Conservation (phyloP, 2,797 vertebrate species). For the Mareca penelope region DNA sequence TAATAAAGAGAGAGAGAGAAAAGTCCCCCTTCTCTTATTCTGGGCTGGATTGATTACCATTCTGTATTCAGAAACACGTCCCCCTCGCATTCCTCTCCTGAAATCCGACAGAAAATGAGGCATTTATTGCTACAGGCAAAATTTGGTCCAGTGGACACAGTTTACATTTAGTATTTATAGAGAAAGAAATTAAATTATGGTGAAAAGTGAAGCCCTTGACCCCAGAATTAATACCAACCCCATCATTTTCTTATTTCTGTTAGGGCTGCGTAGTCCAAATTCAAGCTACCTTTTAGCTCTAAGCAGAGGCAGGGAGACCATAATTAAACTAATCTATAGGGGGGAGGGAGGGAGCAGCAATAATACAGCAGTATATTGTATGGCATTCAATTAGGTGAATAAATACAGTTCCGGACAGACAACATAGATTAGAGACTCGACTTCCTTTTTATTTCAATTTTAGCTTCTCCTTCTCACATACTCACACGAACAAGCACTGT, state of each 20-base stretch:
- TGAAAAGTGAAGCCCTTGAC: slow-evolving; percentile 83
- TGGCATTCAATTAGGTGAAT: slow-evolving; percentile 58
- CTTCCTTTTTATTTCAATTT: slow-evolving; percentile 62
- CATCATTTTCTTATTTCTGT: slow-evolving; percentile 66
- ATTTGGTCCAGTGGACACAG: slow-evolving; percentile 87
- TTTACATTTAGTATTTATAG: slow-evolving; percentile 96
- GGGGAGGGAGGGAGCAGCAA: slow-evolving; percentile 47
- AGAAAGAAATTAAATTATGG: slow-evolving; percentile 86
- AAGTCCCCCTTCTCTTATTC: slow-evolving; percentile 84
- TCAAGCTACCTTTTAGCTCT: slow-evolving; percentile 59
- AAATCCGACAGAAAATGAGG: slow-evolving; percentile 88
- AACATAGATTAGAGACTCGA: slow-evolving; percentile 44
- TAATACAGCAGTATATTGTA: slow-evolving; percentile 42
- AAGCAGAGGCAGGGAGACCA: slow-evolving; percentile 44
- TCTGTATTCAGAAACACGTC: slow-evolving; percentile 95
- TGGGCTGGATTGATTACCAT: slow-evolving; percentile 89
- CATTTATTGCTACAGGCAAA: slow-evolving; percentile 87
- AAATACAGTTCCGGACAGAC: slow-evolving; percentile 65
- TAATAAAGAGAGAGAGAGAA: slow-evolving; percentile 88
- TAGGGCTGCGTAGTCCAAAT: slow-evolving; percentile 44
- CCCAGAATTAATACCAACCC: slow-evolving; percentile 79
- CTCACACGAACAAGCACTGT: not conserved
- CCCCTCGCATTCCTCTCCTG: slow-evolving; percentile 86
- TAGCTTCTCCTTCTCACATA: slow-evolving; percentile 19
- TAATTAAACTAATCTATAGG: slow-evolving; percentile 42